Conservation (phyloP, 1,140 invertebrate species). For the Agrilus planipennis region DNA sequence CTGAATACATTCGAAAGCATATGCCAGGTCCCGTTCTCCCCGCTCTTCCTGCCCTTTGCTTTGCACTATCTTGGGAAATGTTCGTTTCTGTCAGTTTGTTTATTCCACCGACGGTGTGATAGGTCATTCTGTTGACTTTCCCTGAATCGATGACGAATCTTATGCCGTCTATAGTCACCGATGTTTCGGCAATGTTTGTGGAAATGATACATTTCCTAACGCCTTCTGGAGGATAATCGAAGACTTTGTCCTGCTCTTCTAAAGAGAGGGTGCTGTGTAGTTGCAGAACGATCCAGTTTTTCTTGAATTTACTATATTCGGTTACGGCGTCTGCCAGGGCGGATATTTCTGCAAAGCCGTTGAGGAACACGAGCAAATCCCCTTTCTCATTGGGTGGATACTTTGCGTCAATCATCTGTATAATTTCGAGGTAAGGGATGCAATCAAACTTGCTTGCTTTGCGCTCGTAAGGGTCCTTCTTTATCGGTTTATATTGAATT, state of each 20-base stretch:
- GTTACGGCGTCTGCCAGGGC: slow-evolving; percentile 77
- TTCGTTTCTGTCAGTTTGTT: slow-evolving; percentile 62
- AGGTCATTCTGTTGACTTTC: slow-evolving; percentile 96
- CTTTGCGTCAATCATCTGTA: slow-evolving; percentile 86
- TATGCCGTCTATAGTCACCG: slow-evolving; percentile 97
- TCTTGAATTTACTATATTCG: slow-evolving; percentile 68
- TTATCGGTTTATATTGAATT: slow-evolving; percentile 72
- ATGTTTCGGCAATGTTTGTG: slow-evolving; percentile 99
- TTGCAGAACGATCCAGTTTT: slow-evolving; percentile 89
- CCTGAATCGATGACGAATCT: slow-evolving; percentile 96
- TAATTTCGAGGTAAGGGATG: slow-evolving; percentile 81
- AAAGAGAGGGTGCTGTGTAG: slow-evolving; percentile 89
- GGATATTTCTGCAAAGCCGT: slow-evolving; percentile 91
- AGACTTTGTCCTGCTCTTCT: slow-evolving; percentile 94
- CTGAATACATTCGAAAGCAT: slow-evolving; percentile 78
- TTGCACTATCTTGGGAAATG: slow-evolving; percentile 94
- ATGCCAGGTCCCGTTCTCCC: slow-evolving; percentile 70
- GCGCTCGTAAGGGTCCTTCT: slow-evolving; percentile 54
- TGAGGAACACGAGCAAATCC: slow-evolving; percentile 92
- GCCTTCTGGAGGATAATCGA: slow-evolving; percentile 91
- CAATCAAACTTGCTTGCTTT: slow-evolving; percentile 73
- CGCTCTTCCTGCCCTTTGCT: slow-evolving; percentile 92
- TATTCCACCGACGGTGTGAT: slow-evolving; percentile 60
- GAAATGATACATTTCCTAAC: slow-evolving; percentile 94
- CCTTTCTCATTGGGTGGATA: slow-evolving; percentile 78